Evolutionary conservation across 2,797 vertebrate genomes (phyloP), one percentile per base, ranked within the genome.

Genomic region (Syndactyla subalaris): DNA sequence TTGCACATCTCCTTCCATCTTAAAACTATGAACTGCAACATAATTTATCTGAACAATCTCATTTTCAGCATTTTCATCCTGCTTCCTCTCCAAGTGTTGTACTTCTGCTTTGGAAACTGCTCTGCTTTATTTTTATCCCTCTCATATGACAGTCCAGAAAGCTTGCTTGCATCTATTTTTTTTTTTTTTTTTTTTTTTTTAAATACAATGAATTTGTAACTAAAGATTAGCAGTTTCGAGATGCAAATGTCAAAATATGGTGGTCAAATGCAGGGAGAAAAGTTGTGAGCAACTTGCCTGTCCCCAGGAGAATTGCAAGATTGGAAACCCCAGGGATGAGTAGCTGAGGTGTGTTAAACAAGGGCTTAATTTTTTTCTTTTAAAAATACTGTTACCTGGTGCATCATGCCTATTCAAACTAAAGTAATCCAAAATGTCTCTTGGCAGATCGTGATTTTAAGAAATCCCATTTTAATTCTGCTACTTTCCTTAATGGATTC

Each of bases 181-280:
- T 36, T 48, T 48, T 48, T 12, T 13, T 46, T 48, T 27, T 20
- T 4, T 4, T 14, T 6, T 20, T 4, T 4, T 14, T 6, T 43
- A 77, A 93, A 68, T 34, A 58, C 75, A 89, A 93, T 94, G 89
- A 88, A 73, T 96, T 96, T 97, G 93, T 95, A 95, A 93, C 93
- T 91, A 79, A 87, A 86, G 73, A 84, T 55, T 77, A 93, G 68
- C 58, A 82, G 21, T 91, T 94, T 89, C 90, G 89, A 82, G 78
- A 63, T 57, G 26, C 9, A 85, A 79, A 58, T 66, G 14, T 59
- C 66, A 68, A 94, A 61, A 72, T 48, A 32, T 0, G 0, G 12
- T 74, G 62, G 82, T 77, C 10, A 34, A 67, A 3, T 73, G 16
- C 3, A 14, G 65, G 32, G 62, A 51, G 41, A 62, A 46, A 94